Evolutionary conservation across 2,888 invertebrate species (phyloP).

Genomic region (Drosophila koepferae): DNA sequence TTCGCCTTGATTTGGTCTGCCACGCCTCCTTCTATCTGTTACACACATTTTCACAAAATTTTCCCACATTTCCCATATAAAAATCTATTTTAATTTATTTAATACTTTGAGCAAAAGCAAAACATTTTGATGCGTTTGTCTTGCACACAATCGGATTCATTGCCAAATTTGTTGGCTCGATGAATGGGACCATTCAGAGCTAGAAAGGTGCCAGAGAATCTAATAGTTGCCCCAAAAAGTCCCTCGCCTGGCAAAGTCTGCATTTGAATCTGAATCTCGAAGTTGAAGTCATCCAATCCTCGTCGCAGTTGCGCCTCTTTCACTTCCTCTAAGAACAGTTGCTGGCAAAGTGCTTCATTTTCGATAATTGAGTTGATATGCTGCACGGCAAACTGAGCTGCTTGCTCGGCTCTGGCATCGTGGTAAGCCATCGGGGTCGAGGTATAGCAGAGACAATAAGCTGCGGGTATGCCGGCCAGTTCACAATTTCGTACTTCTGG

Average conservation of each 20-base stretch:
- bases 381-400: not conserved
- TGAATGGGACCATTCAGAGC: slow-evolving; percentile 36
- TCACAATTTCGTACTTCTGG: not conserved
- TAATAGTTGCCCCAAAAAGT: slow-evolving; percentile 47
- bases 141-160: slow-evolving; percentile 50
- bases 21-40: no score
- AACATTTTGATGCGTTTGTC: slow-evolving; percentile 46
- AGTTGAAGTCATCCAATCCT: not conserved
- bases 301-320: not conserved
- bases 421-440: not conserved
- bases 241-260: slow-evolving; percentile 19
- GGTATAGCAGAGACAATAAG: not conserved
- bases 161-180: slow-evolving; percentile 28
- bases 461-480: not conserved
- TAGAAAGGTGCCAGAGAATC: slow-evolving; percentile 6
- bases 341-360: not conserved
- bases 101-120: slow-evolving; percentile 45
- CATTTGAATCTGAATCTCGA: not conserved
- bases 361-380: not conserved
- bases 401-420: not conserved
- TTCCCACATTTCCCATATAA: no score
- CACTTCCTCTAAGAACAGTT: not conserved
- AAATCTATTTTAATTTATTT: not conserved
- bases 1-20: no score
- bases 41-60: no score